These are phyloP conservation scores for Palythoa grandis DNA, from an alignment of 92 coral and sea anemone genomes.

Conservation along the genomic window DNA sequence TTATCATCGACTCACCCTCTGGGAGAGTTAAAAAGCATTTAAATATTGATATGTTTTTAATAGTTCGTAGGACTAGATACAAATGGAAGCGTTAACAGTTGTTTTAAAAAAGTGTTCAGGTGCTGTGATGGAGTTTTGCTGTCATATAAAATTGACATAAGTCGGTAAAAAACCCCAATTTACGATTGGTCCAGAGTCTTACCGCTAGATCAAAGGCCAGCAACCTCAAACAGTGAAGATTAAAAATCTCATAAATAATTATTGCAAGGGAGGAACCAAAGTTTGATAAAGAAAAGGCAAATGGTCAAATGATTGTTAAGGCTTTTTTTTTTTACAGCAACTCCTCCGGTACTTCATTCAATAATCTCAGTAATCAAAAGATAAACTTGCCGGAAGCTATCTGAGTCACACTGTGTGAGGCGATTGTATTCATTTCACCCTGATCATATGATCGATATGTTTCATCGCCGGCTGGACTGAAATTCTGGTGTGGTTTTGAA, in stretches of 20 bases:
- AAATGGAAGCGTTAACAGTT: background rate
- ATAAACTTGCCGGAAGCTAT: background rate
- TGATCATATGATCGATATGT: background rate
- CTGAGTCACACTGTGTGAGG: background rate
- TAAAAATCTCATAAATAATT: constrained; percentile 24
- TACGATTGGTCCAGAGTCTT: background rate
- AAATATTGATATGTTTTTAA: constrained; percentile 42
- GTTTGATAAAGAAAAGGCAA: background rate
- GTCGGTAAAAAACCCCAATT: background rate
- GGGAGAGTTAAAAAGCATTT: constrained; percentile 24
- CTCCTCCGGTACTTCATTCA: background rate
- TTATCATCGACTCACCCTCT: constrained; percentile 14
- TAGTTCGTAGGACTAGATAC: background rate
- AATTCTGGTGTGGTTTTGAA: background rate
- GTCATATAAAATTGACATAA: background rate
- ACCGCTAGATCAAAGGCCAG: constrained; percentile 20
- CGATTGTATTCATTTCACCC: background rate
- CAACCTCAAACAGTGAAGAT: constrained; percentile 13
- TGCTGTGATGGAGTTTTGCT: background rate
- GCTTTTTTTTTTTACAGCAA: background rate
- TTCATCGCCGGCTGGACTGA: background rate
- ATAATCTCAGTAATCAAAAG: background rate
- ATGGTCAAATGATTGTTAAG: constrained; percentile 4
- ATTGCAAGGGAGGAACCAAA: constrained; percentile 5
- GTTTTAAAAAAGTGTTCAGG: background rate